A percentile compares a stretch with the other conserved stretches of the same genome.
phyloP scores from a whole-genome alignment of 2,888 invertebrate species.

The Cabera pusaria region DNA sequence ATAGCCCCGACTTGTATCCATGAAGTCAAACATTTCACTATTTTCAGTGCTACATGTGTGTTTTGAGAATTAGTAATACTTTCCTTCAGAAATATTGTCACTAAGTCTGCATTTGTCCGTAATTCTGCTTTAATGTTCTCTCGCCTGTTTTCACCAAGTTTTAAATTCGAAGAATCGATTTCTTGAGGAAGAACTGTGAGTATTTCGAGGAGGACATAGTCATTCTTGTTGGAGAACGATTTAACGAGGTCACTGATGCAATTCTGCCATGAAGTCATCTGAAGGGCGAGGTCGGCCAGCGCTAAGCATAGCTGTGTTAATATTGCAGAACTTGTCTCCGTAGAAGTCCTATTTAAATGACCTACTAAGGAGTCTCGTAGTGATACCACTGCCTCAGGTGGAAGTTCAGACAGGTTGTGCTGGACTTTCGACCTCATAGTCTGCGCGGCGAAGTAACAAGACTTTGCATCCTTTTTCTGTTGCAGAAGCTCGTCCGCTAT shows the following conservation, averaged over 20 bases:
- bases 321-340: constrained; percentile 91
- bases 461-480: constrained; percentile 93
- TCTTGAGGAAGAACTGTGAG: constrained; percentile 98
- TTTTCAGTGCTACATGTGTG: constrained; percentile 87
- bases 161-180: constrained; percentile 90
- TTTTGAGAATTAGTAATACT: constrained; percentile 88
- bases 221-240: constrained; percentile 87
- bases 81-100: constrained; percentile 91
- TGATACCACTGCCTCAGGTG: constrained; percentile 91
- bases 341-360: constrained; percentile 92
- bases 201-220: constrained; percentile 95
- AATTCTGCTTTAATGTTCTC: constrained; percentile 92
- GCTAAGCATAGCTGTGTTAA: constrained; percentile 97
- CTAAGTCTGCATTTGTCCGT: constrained; percentile 88
- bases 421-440: constrained; percentile 98
- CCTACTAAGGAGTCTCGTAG: constrained; percentile 95
- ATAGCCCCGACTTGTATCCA: constrained; percentile 95
- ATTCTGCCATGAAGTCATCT: constrained; percentile 96
- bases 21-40: constrained; percentile 93
- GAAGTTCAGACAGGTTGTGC: constrained; percentile 95
- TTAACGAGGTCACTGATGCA: constrained; percentile 93
- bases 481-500: constrained; percentile 97
- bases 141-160: constrained; percentile 95
- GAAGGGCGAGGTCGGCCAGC: constrained; percentile 95
- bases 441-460: constrained; percentile 99